Conservation (phyloP, 1,140 invertebrate genomes). For the Colletes latitarsis region DNA sequence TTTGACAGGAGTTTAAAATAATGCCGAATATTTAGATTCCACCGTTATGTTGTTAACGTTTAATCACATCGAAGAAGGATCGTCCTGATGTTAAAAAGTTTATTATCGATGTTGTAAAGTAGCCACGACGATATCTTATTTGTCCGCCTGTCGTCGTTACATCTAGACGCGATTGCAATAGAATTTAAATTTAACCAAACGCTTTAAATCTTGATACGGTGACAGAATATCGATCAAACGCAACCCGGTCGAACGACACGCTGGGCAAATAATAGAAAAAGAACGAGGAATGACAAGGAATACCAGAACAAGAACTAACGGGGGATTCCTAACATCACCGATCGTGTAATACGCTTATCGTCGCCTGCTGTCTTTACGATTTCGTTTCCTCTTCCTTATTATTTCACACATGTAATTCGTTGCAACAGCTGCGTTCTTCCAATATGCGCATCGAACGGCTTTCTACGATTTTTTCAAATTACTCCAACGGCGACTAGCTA, state of each 20-base stretch:
- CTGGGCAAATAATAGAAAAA: slow-evolving; percentile 21
- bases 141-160: background rate
- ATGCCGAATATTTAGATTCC: too few relatives aligned
- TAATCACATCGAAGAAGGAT: too few relatives aligned
- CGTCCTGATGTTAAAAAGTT: too few relatives aligned
- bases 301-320: slow-evolving; percentile 26
- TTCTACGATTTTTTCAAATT: background rate
- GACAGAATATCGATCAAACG: slow-evolving; percentile 11
- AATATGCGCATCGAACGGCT: background rate
- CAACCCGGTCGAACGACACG: background rate
- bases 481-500: too few relatives aligned
- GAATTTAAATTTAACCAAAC: slow-evolving; percentile 12
- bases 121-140: too few relatives aligned
- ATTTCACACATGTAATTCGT: slow-evolving; percentile 30
- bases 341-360: background rate
- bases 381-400: background rate
- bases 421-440: slow-evolving; percentile 10
- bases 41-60: too few relatives aligned
- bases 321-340: slow-evolving; percentile 6
- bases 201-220: slow-evolving; percentile 32
- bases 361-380: slow-evolving; percentile 4
- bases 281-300: slow-evolving; percentile 4
- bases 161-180: background rate
- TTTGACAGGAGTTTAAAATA: too few relatives aligned
- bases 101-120: background rate